Evolutionary conservation across 2,888 invertebrate genomes (phyloP), one percentile per base, ranked within the genome.

Genomic region (Mystacides longicornis): DNA sequence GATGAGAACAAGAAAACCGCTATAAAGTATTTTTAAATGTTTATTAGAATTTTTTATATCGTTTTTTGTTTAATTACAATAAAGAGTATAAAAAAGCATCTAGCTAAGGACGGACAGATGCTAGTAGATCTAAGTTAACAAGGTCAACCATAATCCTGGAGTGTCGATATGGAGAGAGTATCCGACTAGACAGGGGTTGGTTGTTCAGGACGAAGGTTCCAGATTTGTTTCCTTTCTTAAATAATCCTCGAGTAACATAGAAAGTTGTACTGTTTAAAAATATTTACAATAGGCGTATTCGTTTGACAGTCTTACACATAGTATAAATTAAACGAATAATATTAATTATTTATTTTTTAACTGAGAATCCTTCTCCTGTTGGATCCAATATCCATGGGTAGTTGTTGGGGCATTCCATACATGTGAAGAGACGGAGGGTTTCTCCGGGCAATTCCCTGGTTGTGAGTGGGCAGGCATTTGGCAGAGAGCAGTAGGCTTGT

Each of bases 311-410:
- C 59, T 61, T 61, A 58, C 23, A 58, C 51, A 56, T 58, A 56
- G 51, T 57, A 52, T 57, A 56, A 59, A 53, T 54, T 54, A 54
- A 54, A 51, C 23, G 27, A 60, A 50, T 57, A 60, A 60, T 49
- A 55, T 59, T 56, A n/a, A 51, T 55, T 53, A 56, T 77, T 83
- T 82, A 86, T 77, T 85, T 85, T 75, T 82, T 89, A 68, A 85
- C 87, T 67, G 84, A 87, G 81, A 91, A 91, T 66, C 93, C 93
- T 75, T 94, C 93, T 67, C 93, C 94, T 67, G 93, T 93, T 62
- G 93, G 93, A 75, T 94, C 93, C 66, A 93, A 78, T 67, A 94
- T 86, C 93, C 93, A 94, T 54, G 94, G 94, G 69, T 94, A 94
- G 74, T 93, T 92, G 70, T 93, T 90, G 59, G 94, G 94, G 71